Conservation (phyloP, 2,888 invertebrate species). For the Idaea biselata region DNA sequence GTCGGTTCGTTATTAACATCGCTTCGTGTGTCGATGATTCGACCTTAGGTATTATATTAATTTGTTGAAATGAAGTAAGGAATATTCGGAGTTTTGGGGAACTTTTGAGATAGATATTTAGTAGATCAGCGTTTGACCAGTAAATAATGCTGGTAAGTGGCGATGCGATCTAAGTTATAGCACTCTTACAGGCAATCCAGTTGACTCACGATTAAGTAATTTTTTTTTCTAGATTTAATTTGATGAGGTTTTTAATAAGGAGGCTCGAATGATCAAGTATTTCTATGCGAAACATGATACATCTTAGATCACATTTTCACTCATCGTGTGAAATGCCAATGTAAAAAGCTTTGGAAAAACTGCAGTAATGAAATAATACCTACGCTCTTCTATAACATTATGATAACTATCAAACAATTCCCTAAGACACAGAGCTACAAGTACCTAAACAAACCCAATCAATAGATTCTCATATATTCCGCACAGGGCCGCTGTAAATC, state of each 20-base stretch:
- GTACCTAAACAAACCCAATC: constrained; percentile 27
- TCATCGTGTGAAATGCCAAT: too few relatives aligned
- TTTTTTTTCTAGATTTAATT: too few relatives aligned
- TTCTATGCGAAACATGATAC: too few relatives aligned
- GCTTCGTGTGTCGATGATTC: constrained; percentile 40
- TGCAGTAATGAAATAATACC: constrained; percentile 7
- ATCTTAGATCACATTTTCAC: too few relatives aligned
- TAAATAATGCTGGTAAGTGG: too few relatives aligned
- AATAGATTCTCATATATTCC: constrained; percentile 31
- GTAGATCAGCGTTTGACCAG: too few relatives aligned
- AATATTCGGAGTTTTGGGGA: background rate
- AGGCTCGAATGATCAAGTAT: too few relatives aligned
- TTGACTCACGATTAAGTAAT: too few relatives aligned
- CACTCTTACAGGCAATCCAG: too few relatives aligned
- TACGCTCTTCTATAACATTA: background rate
- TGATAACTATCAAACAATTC: background rate
- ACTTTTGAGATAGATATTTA: too few relatives aligned
- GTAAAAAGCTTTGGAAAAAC: background rate
- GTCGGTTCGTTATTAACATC: constrained; percentile 48
- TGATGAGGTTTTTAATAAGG: too few relatives aligned
- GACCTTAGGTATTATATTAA: constrained; percentile 5
- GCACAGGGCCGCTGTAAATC: constrained; percentile 44
- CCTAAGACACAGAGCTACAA: constrained; percentile 21
- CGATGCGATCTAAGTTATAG: too few relatives aligned
- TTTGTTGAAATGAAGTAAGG: constrained; percentile 8